A percentile compares a stretch with the other conserved stretches of the same genome.
phyloP scores from a whole-genome alignment of 2,888 invertebrate genomes.

The Troilus luridus region DNA sequence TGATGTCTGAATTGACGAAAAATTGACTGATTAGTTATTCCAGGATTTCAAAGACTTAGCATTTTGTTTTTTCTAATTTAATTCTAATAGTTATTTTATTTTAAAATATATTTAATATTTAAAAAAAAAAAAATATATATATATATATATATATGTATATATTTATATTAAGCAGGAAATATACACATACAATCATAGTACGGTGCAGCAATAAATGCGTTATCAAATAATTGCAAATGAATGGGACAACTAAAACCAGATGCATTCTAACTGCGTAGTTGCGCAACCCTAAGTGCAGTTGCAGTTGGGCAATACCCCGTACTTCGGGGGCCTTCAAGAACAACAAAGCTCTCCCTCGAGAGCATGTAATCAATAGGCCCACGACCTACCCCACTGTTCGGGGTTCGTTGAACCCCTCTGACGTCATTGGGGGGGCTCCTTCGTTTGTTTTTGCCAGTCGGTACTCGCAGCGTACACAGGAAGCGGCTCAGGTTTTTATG shows the following conservation, averaged over 20 bases:
- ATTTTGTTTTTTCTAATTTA: no score
- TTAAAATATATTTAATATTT: no score
- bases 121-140: no score
- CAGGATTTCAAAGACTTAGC: no score
- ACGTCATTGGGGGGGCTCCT: not conserved
- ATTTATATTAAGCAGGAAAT: no score
- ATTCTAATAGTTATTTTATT: no score
- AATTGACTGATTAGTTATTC: no score
- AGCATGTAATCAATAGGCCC: slow-evolving; percentile 49
- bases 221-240: not conserved
- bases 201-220: no score
- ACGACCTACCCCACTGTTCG: slow-evolving; percentile 56
- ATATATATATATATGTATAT: no score
- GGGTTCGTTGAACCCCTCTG: slow-evolving; percentile 33
- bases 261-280: not conserved
- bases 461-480: not conserved
- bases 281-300: not conserved
- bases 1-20: no score
- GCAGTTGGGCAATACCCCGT: not conserved
- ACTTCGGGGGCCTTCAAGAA: not conserved
- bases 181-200: no score
- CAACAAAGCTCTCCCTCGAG: slow-evolving; percentile 9
- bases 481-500: not conserved
- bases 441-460: slow-evolving; percentile 30
- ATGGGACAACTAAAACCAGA: not conserved